These are phyloP conservation scores for Drosophila kohkoa DNA, from an alignment of 1,140 invertebrate genomes.

Conservation along the genomic window DNA sequence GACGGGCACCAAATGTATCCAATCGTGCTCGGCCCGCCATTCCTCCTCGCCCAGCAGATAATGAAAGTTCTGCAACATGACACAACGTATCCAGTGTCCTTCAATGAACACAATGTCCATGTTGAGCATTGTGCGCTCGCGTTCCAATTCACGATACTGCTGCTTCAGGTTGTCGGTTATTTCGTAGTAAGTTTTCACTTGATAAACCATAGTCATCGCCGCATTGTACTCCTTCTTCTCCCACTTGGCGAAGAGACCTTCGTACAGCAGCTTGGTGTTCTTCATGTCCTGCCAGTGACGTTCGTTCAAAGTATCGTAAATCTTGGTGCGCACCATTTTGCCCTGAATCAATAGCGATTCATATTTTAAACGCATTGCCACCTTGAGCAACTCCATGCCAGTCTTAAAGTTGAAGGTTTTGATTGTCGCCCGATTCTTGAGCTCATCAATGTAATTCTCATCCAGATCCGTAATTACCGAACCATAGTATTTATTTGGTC, in stretches of 20 bases:
- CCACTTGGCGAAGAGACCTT: conserved; percentile 77
- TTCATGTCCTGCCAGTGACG: conserved; percentile 76
- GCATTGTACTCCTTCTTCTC: conserved; percentile 79
- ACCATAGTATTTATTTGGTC: conserved; percentile 45
- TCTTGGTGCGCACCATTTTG: conserved; percentile 77
- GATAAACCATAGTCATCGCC: conserved; percentile 73
- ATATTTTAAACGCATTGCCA: conserved; percentile 76
- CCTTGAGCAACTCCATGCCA: conserved; percentile 61
- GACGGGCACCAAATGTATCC: conserved; percentile 70
- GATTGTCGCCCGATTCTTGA: conserved; percentile 71
- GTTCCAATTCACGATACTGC: conserved; percentile 66
- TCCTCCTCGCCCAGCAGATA: conserved; percentile 78
- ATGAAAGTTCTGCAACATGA: conserved; percentile 82
- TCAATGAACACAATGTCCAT: conserved; percentile 84
- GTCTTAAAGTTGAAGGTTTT: conserved; percentile 77
- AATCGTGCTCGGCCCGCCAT: conserved; percentile 76
- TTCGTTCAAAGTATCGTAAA: conserved; percentile 78
- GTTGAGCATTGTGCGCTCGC: conserved; percentile 72
- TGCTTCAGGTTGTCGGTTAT: conserved; percentile 67
- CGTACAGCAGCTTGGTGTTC: conserved; percentile 64
- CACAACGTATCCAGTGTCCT: conserved; percentile 76
- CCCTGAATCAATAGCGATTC: conserved; percentile 79
- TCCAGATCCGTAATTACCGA: conserved; percentile 80
- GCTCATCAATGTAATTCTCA: conserved; percentile 77
- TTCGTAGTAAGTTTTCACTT: conserved; percentile 79